Conservation (phyloP, 2,113 vertebrate species). For the human (Homo sapiens) region DNA sequence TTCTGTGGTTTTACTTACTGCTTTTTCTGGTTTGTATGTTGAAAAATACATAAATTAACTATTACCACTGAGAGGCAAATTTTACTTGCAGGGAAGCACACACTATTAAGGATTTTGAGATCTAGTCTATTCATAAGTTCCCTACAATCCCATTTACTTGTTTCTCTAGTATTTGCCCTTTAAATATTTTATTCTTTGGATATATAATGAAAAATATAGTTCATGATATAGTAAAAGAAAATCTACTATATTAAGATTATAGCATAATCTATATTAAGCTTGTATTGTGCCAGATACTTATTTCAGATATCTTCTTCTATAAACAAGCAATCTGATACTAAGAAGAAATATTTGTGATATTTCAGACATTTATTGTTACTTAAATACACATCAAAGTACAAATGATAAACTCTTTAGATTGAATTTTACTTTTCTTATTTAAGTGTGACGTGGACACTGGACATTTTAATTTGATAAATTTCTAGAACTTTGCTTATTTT, state of each 20-base stretch:
- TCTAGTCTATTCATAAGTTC: background rate
- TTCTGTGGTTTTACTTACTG: background rate
- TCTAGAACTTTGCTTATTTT: slow-evolving; percentile 75
- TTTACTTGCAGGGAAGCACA: background rate
- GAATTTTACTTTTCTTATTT: slow-evolving; percentile 80
- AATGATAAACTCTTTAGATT: slow-evolving; percentile 76
- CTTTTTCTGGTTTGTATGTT: background rate
- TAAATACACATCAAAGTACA: slow-evolving; percentile 69
- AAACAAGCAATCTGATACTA: background rate
- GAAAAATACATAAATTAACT: background rate
- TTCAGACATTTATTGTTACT: slow-evolving; percentile 67
- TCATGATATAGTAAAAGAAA: background rate
- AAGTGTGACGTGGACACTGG: slow-evolving; percentile 73
- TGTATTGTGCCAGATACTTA: background rate
- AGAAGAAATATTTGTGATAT: slow-evolving; percentile 65
- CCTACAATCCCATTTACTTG: background rate
- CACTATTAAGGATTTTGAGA: background rate
- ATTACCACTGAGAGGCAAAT: background rate
- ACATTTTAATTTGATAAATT: slow-evolving; percentile 74
- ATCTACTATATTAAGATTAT: background rate
- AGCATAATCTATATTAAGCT: background rate
- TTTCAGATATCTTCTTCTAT: slow-evolving; percentile 36
- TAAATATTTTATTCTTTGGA: background rate
- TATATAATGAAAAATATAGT: background rate
- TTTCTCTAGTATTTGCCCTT: background rate